Conservation (phyloP, 2,113 vertebrate species). For the Periophthalmodon schlosseri region DNA sequence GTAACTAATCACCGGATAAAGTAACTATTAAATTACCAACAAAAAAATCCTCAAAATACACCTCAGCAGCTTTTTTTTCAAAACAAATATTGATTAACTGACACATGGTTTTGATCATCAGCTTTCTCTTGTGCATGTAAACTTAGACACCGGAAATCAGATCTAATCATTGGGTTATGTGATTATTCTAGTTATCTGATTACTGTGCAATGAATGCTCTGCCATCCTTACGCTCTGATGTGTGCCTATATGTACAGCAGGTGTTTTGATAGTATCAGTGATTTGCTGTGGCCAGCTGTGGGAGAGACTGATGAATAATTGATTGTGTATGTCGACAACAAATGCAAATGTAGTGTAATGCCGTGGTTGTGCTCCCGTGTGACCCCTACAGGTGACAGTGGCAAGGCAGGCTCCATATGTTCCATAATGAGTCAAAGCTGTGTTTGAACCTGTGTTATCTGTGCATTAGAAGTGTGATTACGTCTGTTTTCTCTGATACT, state of each 20-base stretch:
- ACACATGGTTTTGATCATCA: too few species aligned
- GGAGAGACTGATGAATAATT: conserved; percentile 40
- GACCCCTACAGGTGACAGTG: conserved; percentile 2
- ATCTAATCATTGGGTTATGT: too few species aligned
- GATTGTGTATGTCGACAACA: conserved; percentile 18
- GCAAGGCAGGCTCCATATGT: neutral
- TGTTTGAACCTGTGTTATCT: neutral
- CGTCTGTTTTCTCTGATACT: neutral
- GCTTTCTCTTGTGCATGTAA: too few species aligned
- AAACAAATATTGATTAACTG: too few species aligned
- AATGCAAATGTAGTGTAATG: conserved; percentile 46
- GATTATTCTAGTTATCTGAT: too few species aligned
- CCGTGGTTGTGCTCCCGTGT: conserved; percentile 11
- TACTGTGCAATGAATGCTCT: neutral
- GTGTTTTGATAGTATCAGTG: conserved; percentile 52
- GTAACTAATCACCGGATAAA: too few species aligned
- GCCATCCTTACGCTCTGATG: conserved; percentile 16
- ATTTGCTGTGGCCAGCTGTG: conserved; percentile 37
- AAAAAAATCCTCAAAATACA: too few species aligned
- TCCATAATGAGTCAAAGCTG: neutral
- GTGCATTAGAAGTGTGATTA: neutral
- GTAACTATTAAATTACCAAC: too few species aligned
- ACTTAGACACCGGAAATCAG: too few species aligned
- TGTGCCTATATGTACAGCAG: conserved; percentile 48
- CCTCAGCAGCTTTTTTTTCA: too few species aligned